A percentile compares a stretch with the other conserved stretches of the same genome.
phyloP scores from a whole-genome alignment of 1,140 invertebrate species.

The Papilio glaucus region DNA sequence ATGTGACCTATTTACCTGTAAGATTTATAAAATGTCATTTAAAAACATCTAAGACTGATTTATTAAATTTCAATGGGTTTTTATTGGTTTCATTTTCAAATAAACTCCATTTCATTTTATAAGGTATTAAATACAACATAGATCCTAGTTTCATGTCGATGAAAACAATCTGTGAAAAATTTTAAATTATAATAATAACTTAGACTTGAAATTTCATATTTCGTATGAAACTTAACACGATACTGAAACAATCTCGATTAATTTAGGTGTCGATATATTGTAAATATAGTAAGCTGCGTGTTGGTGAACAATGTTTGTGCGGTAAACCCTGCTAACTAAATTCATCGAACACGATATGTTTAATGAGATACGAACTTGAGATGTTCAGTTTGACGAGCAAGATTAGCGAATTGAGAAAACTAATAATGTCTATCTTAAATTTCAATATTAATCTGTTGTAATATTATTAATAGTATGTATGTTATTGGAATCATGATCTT shows the following conservation, averaged over 20 bases:
- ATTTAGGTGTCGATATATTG: slow-evolving; percentile 11
- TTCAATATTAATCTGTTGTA: neutral
- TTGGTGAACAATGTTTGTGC: slow-evolving; percentile 5
- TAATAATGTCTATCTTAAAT: neutral
- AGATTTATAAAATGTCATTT: too few relatives aligned
- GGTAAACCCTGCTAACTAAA: neutral
- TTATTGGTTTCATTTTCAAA: too few relatives aligned
- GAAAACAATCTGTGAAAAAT: too few relatives aligned
- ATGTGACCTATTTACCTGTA: too few relatives aligned
- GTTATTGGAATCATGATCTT: too few relatives aligned
- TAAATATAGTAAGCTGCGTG: neutral
- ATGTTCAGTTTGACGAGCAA: neutral
- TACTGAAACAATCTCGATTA: slow-evolving; percentile 8
- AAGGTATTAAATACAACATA: too few relatives aligned
- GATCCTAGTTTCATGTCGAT: too few relatives aligned
- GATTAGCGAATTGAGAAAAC: neutral
- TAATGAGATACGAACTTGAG: neutral
- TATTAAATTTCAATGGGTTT: too few relatives aligned
- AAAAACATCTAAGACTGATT: too few relatives aligned
- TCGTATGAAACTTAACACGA: neutral
- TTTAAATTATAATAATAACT: neutral
- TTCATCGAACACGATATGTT: neutral
- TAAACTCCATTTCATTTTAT: too few relatives aligned
- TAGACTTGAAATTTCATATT: neutral
- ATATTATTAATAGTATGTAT: too few relatives aligned